Conservation (phyloP, 2,113 vertebrate species). For the Mastomys natalensis region DNA sequence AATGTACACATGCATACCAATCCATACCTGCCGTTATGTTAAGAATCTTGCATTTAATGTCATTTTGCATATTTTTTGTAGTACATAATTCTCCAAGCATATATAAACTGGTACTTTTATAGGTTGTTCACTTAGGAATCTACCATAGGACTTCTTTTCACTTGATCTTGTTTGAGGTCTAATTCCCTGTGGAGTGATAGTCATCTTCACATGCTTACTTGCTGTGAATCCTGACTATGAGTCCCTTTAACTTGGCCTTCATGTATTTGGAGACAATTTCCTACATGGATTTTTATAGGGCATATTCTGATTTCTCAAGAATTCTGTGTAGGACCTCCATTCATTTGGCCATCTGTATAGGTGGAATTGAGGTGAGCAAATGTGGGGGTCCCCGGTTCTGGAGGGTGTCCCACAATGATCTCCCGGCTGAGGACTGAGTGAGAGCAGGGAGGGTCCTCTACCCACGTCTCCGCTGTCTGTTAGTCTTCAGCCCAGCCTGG, state of each 20-base stretch:
- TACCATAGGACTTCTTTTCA: not conserved
- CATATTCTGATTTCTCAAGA: not conserved
- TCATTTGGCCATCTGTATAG: not conserved
- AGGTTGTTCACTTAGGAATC: not conserved
- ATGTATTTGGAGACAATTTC: not conserved
- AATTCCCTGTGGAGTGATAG: not conserved
- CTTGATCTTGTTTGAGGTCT: not conserved
- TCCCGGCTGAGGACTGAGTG: no score
- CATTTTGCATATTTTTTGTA: not conserved
- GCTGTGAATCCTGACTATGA: not conserved
- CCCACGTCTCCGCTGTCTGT: no score
- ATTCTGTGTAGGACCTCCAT: not conserved
- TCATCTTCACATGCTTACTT: not conserved
- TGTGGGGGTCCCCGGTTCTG: no score
- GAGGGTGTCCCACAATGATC: no score
- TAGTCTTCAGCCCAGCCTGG: no score
- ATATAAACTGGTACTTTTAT: not conserved
- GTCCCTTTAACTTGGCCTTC: not conserved
- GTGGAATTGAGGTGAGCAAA: not conserved
- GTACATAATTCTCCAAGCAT: not conserved
- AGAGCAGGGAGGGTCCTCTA: no score
- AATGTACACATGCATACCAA: not conserved
- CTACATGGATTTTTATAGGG: not conserved
- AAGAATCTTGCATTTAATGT: not conserved
- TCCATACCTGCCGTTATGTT: not conserved